A percentile compares a stretch with the other conserved stretches of the same genome.
Evolutionary conservation across 37 sponge, comb jelly and placozoan species (phyloP).

Genomic region (Lycopodina hypogea): DNA sequence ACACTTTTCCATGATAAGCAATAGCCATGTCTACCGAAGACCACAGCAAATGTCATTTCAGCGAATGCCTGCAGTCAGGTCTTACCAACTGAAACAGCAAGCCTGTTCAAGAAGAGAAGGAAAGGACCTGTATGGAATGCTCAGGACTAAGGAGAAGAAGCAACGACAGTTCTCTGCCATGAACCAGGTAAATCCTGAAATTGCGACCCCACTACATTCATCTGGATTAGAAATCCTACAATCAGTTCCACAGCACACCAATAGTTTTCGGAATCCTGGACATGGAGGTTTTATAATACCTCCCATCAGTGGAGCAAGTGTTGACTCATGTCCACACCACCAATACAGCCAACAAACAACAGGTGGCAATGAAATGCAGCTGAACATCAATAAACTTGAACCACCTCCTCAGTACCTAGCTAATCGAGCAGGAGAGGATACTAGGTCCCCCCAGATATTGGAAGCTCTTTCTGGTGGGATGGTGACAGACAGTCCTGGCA

Average conservation of each 20-base stretch:
- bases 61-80: neutral
- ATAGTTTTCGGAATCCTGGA: constrained; percentile 6
- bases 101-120: constrained; percentile 7
- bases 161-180: neutral
- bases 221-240: neutral
- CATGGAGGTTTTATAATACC: neutral
- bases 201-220: constrained; percentile 6
- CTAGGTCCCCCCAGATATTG: constrained; percentile 29
- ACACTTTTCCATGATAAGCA: neutral
- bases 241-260: constrained; percentile 15
- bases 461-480: neutral
- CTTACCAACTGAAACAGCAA: constrained; percentile 5
- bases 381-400: constrained; percentile 4
- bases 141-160: no score
- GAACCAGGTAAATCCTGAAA: neutral
- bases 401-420: constrained; percentile 60
- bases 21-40: neutral
- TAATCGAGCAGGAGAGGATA: neutral
- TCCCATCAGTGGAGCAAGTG: constrained; percentile 1
- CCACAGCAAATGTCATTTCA: neutral
- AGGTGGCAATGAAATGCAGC: neutral
- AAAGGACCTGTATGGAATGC: neutral
- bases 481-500: neutral
- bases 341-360: neutral
- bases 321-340: neutral